phyloP scores from a whole-genome alignment of 1,140 invertebrate species.

The Dendrolimus punctatus region DNA sequence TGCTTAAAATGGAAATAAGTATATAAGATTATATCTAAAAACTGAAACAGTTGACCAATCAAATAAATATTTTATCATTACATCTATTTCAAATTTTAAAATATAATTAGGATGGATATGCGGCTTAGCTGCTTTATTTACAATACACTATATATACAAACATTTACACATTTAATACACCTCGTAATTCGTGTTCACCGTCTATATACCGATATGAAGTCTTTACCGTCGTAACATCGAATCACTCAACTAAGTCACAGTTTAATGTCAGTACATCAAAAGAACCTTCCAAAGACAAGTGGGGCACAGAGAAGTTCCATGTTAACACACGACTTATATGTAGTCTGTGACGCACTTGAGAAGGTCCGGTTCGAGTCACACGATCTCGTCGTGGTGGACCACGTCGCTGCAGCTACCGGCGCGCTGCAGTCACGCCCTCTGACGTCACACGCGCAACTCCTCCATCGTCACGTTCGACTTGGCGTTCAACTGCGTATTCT shows the following conservation, averaged over 20 bases:
- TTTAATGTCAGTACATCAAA: conserved; percentile 13
- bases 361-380: conserved; percentile 70
- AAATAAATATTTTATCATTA: too few relatives aligned
- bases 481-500: conserved; percentile 75
- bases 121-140: conserved; percentile 46
- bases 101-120: conserved; percentile 59
- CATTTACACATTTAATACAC: conserved; percentile 34
- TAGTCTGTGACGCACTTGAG: conserved; percentile 56
- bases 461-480: conserved; percentile 81
- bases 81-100: conserved; percentile 1
- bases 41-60: too few relatives aligned
- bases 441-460: conserved; percentile 85
- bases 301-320: conserved; percentile 15
- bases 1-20: too few relatives aligned
- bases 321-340: conserved; percentile 27
- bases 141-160: conserved; percentile 38
- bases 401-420: conserved; percentile 70
- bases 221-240: neutral
- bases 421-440: conserved; percentile 71
- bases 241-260: neutral
- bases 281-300: conserved; percentile 24
- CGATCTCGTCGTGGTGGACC: conserved; percentile 67
- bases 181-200: conserved; percentile 1
- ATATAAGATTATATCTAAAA: too few relatives aligned
- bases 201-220: neutral